These are phyloP conservation scores for Linhomoeus sp. DNA, from an alignment of 2,888 invertebrate species.

Conservation along the genomic window DNA sequence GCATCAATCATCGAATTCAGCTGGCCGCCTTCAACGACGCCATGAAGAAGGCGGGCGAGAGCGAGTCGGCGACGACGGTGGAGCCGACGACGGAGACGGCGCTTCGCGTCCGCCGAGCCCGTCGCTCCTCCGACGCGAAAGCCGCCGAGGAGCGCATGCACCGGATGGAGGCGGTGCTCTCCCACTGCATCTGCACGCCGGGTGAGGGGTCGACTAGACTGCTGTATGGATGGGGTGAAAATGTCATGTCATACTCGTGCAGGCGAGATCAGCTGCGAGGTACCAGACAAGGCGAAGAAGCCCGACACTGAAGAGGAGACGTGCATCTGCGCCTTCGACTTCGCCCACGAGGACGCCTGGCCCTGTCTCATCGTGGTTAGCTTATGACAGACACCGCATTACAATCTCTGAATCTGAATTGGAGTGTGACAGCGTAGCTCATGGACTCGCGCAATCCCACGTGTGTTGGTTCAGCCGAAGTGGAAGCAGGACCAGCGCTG, in stretches of 20 bases:
- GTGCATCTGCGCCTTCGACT: conserved; percentile 20
- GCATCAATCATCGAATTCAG: conserved; percentile 6
- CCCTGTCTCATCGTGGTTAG: too few relatives aligned
- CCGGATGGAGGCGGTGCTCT: neutral
- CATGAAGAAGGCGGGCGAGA: conserved; percentile 16
- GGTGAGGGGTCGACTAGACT: neutral
- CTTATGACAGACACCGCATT: too few relatives aligned
- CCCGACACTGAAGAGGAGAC: neutral
- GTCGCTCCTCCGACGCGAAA: neutral
- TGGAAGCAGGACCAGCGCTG: too few relatives aligned
- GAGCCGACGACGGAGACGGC: neutral
- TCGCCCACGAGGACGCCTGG: neutral
- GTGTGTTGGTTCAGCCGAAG: too few relatives aligned
- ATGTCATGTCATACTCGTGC: neutral
- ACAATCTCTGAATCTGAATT: neutral
- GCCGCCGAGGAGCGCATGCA: too few relatives aligned
- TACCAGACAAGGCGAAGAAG: neutral
- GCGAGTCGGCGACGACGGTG: neutral
- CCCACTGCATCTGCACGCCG: neutral
- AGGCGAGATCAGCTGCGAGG: neutral
- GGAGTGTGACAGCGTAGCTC: neutral
- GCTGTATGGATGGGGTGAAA: neutral
- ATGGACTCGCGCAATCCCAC: neutral
- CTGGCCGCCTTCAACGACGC: conserved; percentile 18
- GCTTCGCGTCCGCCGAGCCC: neutral